A percentile compares a stretch with the other conserved stretches of the same genome.
Conservation (phyloP, 1,140 invertebrate genomes). For the Prorops nasuta region DNA sequence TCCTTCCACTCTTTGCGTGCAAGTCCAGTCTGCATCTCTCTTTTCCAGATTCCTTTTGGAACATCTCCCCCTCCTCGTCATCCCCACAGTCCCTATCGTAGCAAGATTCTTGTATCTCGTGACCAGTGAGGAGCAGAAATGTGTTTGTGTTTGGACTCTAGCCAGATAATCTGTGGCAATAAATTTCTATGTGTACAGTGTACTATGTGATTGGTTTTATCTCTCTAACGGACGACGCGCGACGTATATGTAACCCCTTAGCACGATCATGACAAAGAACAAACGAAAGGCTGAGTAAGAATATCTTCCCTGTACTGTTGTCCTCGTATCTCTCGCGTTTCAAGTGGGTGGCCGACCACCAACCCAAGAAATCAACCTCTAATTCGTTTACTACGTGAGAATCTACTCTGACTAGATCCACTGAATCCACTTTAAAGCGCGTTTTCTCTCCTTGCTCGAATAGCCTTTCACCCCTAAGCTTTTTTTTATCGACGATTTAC, state of each 20-base stretch:
- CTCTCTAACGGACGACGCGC: conserved; percentile 24
- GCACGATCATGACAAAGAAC: conserved; percentile 16
- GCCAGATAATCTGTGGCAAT: conserved; percentile 53
- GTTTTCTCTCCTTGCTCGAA: too few species aligned
- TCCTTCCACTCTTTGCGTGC: not conserved
- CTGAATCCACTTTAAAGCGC: too few species aligned
- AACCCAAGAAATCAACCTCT: conserved; percentile 40
- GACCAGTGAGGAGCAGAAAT: conserved; percentile 35
- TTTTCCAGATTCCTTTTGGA: too few species aligned
- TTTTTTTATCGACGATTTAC: too few species aligned
- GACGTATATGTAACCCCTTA: conserved; percentile 33
- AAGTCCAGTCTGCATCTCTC: not conserved
- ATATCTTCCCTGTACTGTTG: conserved; percentile 11
- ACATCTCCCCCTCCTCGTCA: not conserved
- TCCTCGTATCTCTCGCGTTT: conserved; percentile 1
- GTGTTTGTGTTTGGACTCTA: conserved; percentile 49
- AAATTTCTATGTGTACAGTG: conserved; percentile 51
- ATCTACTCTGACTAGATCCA: conserved; percentile 28
- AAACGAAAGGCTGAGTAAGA: conserved; percentile 9
- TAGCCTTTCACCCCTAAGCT: too few species aligned
- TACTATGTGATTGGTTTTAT: conserved; percentile 51
- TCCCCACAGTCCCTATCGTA: conserved; percentile 1
- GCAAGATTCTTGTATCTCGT: conserved; percentile 4
- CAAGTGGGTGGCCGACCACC: conserved; percentile 16
- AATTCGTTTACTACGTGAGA: conserved; percentile 38